These are phyloP conservation scores for Enchytraeus crypticus DNA, from an alignment of 2,888 invertebrate genomes.

Conservation along the genomic window DNA sequence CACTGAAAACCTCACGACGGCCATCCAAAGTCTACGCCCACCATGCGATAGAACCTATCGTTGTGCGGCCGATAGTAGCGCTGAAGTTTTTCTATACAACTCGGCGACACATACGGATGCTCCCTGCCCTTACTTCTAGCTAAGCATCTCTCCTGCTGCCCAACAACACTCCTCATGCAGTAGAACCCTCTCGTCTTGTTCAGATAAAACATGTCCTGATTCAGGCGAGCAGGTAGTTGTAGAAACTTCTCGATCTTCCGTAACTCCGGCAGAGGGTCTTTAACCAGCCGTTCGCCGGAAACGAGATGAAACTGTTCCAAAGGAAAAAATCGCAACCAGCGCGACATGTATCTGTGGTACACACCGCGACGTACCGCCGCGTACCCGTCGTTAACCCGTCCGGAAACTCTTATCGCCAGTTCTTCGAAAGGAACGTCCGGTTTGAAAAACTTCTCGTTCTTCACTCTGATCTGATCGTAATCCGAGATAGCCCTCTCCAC, in stretches of 20 bases:
- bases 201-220: slow-evolving; percentile 77
- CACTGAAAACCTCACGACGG: no score
- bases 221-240: slow-evolving; percentile 36
- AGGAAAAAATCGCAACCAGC: slow-evolving; percentile 86
- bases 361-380: slow-evolving; percentile 48
- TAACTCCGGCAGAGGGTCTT: slow-evolving; percentile 41
- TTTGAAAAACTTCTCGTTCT: slow-evolving; percentile 30
- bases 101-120: slow-evolving; percentile 76
- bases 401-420: slow-evolving; percentile 40
- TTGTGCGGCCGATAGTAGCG: slow-evolving; percentile 38
- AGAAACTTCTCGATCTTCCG: slow-evolving; percentile 38
- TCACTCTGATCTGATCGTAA: slow-evolving; percentile 80
- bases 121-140: slow-evolving; percentile 76
- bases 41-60: slow-evolving; percentile 59
- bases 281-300: slow-evolving; percentile 54
- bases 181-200: slow-evolving; percentile 94
- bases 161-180: slow-evolving; percentile 71
- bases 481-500: slow-evolving; percentile 91
- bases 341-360: slow-evolving; percentile 64
- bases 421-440: slow-evolving; percentile 42
- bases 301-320: slow-evolving; percentile 85
- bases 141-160: slow-evolving; percentile 79
- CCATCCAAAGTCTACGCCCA: slow-evolving; percentile 86
- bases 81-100: slow-evolving; percentile 47
- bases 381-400: slow-evolving; percentile 48